phyloP scores from a whole-genome alignment of 2,113 vertebrate species.

The Cynopterus brachyotis region DNA sequence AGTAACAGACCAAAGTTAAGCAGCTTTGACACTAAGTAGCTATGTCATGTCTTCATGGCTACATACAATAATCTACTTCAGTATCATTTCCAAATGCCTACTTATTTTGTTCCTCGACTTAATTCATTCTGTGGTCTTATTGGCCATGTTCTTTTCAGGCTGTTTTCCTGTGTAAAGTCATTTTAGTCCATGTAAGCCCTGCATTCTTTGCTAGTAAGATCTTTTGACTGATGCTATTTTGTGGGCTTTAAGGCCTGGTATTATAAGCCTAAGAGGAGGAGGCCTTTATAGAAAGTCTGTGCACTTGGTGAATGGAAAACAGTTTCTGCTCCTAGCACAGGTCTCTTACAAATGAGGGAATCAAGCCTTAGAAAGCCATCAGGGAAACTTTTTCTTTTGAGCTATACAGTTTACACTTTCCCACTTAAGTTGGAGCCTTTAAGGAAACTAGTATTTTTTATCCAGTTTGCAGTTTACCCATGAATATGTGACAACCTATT shows the following conservation, averaged over 20 bases:
- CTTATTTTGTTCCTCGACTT: background rate
- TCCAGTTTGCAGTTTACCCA: background rate
- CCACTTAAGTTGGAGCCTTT: background rate
- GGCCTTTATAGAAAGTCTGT: background rate
- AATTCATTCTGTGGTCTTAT: background rate
- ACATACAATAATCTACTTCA: background rate
- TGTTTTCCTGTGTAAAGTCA: background rate
- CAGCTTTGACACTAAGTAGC: background rate
- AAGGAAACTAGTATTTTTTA: slow-evolving; percentile 2
- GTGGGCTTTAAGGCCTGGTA: background rate
- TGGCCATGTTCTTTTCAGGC: background rate
- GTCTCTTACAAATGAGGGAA: background rate
- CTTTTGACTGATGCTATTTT: background rate
- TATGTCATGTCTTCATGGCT: background rate
- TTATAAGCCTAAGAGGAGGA: background rate
- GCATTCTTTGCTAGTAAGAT: background rate
- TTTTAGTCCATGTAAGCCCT: background rate
- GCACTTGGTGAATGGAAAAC: background rate
- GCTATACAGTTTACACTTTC: background rate
- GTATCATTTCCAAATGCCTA: background rate
- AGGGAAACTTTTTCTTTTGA: background rate
- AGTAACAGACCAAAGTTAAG: background rate
- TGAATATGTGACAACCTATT: background rate
- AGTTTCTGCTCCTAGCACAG: background rate
- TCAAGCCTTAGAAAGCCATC: background rate